Percentiles rank a stretch among this genome's conserved stretches.
phyloP scores from a whole-genome alignment of 2,113 vertebrate genomes.

The Sturnira hondurensis region DNA sequence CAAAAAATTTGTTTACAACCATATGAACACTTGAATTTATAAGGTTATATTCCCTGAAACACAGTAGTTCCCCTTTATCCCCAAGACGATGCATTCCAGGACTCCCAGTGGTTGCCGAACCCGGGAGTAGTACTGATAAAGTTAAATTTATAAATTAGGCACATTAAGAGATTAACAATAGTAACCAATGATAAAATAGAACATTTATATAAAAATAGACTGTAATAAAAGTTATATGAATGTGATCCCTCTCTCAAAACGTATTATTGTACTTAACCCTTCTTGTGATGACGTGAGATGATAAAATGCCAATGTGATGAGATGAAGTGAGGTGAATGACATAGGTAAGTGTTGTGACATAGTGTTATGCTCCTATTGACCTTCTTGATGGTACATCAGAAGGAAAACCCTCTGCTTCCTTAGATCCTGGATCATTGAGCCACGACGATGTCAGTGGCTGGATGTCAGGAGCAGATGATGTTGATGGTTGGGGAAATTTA shows the following conservation, averaged over 20 bases:
- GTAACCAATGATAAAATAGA: background rate
- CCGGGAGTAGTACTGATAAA: too few species aligned
- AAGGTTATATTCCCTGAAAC: background rate
- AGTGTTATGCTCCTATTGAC: background rate
- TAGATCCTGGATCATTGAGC: background rate
- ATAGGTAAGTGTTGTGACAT: background rate
- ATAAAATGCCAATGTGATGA: background rate
- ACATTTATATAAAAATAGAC: background rate
- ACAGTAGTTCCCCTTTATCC: background rate
- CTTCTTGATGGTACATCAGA: background rate
- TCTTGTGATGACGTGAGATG: background rate
- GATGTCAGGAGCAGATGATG: background rate
- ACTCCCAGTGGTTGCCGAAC: background rate
- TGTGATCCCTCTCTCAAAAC: background rate
- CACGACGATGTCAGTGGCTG: background rate
- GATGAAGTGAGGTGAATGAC: background rate
- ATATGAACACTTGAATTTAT: background rate
- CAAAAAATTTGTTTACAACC: background rate
- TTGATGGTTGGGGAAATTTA: background rate
- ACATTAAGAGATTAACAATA: background rate
- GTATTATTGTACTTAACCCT: background rate
- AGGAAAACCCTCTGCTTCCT: background rate
- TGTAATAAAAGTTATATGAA: background rate
- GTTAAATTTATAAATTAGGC: background rate
- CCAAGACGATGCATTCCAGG: background rate